Conservation (phyloP, 2,113 vertebrate genomes). For the Thalassarche chlororhynchos region DNA sequence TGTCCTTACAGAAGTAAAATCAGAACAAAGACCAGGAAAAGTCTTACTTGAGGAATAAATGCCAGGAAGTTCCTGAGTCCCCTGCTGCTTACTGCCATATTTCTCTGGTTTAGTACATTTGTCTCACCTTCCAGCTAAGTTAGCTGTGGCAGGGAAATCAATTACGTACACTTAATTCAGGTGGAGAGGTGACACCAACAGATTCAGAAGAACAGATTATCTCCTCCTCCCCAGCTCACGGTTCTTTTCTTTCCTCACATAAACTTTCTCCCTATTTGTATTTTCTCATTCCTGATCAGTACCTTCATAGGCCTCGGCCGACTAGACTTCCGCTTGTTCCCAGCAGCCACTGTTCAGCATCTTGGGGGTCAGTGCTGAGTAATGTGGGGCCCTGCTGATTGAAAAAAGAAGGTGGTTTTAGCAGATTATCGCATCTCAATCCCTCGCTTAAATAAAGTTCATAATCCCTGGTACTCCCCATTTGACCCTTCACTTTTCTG, state of each 20-base stretch:
- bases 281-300: not conserved
- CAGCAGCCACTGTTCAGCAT: not conserved
- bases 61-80: not conserved
- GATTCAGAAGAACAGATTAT: not conserved
- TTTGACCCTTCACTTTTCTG: not conserved
- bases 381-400: not conserved
- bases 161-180: not conserved
- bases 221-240: not conserved
- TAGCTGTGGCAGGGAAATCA: not conserved
- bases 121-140: not conserved
- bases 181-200: not conserved
- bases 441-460: not conserved
- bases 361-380: no score
- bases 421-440: not conserved
- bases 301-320: fast-evolving
- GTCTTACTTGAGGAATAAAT: not conserved
- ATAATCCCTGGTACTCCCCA: no score
- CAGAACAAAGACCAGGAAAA: not conserved
- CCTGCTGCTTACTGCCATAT: not conserved
- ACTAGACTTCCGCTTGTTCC: fast-evolving
- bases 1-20: not conserved
- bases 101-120: not conserved
- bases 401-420: not conserved
- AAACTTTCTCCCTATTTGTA: not conserved
- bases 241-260: not conserved